These are phyloP conservation scores for Distichodus sexfasciatus DNA, from an alignment of 2,797 vertebrate species.

Conservation along the genomic window DNA sequence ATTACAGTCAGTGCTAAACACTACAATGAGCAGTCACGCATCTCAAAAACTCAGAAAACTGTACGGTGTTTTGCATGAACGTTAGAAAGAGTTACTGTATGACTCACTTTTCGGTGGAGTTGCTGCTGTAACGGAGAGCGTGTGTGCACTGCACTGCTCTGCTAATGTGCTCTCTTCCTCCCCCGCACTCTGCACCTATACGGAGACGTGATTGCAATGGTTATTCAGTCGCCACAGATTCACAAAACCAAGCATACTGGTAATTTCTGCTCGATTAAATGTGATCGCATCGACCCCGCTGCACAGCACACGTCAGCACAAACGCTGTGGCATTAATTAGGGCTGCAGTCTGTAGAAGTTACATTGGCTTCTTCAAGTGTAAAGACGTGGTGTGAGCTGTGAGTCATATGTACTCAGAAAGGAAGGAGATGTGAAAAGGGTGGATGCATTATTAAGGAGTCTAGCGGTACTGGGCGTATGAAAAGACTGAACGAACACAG, in stretches of 20 bases:
- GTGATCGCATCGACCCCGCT: neutral
- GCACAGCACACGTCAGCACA: neutral
- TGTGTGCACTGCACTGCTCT: constrained; percentile 42
- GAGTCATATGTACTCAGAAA: neutral
- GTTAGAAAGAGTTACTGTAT: neutral
- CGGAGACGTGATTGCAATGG: constrained; percentile 7
- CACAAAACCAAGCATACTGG: neutral
- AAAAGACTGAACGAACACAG: neutral
- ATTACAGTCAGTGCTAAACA: neutral
- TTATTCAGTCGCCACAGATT: neutral
- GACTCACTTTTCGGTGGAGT: constrained; percentile 62
- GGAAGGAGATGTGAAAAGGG: neutral
- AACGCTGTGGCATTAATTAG: neutral
- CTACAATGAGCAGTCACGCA: too few relatives aligned
- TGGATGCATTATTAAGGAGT: neutral
- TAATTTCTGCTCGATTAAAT: too few relatives aligned
- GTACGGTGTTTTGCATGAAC: neutral
- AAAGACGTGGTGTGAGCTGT: neutral
- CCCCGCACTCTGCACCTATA: constrained; percentile 72
- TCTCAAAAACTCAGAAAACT: neutral
- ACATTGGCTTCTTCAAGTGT: neutral
- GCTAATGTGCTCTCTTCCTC: constrained; percentile 67
- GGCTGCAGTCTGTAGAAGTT: neutral
- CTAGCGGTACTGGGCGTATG: neutral
- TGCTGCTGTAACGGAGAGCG: constrained; percentile 40